Conservation (phyloP, 2,888 invertebrate species). For the Neocrepidodera transversa region DNA sequence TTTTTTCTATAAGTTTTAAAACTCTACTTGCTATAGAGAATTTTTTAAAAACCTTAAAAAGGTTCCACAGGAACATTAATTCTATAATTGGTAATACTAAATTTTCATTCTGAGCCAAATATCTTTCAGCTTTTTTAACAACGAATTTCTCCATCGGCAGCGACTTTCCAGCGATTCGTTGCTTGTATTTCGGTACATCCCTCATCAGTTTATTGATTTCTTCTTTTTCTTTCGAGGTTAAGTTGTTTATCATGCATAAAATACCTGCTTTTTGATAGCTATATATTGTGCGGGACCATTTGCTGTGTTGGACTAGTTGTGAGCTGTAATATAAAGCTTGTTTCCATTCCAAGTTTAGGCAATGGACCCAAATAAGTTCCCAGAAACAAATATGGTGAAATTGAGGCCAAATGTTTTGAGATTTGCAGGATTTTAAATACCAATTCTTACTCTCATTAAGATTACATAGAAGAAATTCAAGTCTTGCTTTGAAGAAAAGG, state of each 20-base stretch:
- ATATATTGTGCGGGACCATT: constrained; percentile 93
- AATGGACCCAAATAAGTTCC: constrained; percentile 92
- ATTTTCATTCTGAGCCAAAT: constrained; percentile 73
- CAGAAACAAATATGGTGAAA: constrained; percentile 93
- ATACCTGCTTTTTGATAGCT: constrained; percentile 88
- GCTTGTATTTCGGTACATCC: constrained; percentile 81
- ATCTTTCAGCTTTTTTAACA: constrained; percentile 83
- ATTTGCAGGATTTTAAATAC: constrained; percentile 82
- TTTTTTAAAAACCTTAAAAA: constrained; percentile 82
- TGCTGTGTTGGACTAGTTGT: constrained; percentile 76
- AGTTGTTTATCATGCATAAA: constrained; percentile 73
- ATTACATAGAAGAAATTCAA: constrained; percentile 82
- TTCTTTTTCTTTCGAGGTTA: constrained; percentile 61
- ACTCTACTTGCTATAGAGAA: constrained; percentile 68
- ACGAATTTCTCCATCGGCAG: constrained; percentile 97
- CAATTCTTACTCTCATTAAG: constrained; percentile 74
- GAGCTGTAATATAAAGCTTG: constrained; percentile 77
- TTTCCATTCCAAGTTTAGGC: constrained; percentile 78
- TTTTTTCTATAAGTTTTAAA: constrained; percentile 69
- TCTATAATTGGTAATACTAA: constrained; percentile 86
- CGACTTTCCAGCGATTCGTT: constrained; percentile 94
- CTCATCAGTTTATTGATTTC: constrained; percentile 74
- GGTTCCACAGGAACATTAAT: constrained; percentile 91
- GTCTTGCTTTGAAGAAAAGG: constrained; percentile 86
- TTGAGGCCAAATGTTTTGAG: constrained; percentile 86